phyloP scores from a whole-genome alignment of 2,113 vertebrate genomes.

The Calyptommatus sinebrachiatus region DNA sequence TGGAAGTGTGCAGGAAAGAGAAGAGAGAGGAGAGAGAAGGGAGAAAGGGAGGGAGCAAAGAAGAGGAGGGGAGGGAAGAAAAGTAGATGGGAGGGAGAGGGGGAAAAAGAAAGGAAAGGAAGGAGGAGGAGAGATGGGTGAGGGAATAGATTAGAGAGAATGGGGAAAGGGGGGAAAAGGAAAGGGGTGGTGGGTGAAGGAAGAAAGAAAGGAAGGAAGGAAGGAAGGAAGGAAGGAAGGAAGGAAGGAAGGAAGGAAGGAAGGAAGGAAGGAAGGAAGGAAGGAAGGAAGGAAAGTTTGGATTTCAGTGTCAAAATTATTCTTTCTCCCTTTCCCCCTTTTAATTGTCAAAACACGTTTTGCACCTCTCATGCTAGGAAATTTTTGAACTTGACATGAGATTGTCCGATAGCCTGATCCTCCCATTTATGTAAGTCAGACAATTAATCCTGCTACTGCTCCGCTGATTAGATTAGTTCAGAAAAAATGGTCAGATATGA shows the following conservation, averaged over 20 bases:
- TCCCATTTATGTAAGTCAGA: constrained; percentile 22
- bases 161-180: too few species aligned
- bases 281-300: neutral
- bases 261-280: too few species aligned
- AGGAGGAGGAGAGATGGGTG: neutral
- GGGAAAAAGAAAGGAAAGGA: too few species aligned
- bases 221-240: neutral
- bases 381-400: constrained; percentile 9
- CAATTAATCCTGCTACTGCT: constrained; percentile 2
- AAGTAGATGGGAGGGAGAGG: neutral
- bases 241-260: neutral
- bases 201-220: neutral
- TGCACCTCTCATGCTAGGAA: neutral
- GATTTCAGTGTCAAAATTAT: neutral
- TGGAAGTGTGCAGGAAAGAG: neutral
- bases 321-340: neutral
- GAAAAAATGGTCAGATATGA: constrained; percentile 13
- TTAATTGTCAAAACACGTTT: neutral
- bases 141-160: neutral
- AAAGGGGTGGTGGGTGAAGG: too few species aligned
- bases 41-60: neutral
- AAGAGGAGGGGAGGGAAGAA: neutral
- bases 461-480: neutral
- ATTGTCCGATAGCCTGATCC: constrained; percentile 5
- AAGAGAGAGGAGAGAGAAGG: neutral